Evolutionary conservation across 1,140 invertebrate species (phyloP).

Genomic region (Drosophila aff.): DNA sequence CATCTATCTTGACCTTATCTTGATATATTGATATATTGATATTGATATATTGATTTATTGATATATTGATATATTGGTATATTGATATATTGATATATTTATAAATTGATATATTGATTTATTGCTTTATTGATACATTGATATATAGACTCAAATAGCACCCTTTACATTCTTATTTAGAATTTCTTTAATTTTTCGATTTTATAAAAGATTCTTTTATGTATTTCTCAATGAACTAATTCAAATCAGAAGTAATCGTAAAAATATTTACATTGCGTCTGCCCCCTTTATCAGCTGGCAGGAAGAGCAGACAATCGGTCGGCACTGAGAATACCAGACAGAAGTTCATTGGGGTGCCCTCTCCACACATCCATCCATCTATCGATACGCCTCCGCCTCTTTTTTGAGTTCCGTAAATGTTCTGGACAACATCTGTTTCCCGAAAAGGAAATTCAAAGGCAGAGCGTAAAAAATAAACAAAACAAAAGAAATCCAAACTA

Average conservation of each 20-base stretch:
- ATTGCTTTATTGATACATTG: too few species aligned
- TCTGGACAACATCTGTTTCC: conserved; percentile 77
- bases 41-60: too few species aligned
- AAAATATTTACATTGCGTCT: not conserved
- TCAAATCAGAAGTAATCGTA: not conserved
- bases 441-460: conserved; percentile 72
- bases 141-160: too few species aligned
- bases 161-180: too few species aligned
- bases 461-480: conserved; percentile 54
- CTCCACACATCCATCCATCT: conserved; percentile 2
- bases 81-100: too few species aligned
- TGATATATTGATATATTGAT: too few species aligned
- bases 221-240: not conserved
- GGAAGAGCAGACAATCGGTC: conserved; percentile 5
- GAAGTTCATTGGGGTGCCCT: conserved; percentile 38
- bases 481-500: conserved; percentile 68
- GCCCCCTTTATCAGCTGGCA: conserved; percentile 17
- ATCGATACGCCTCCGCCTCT: conserved; percentile 13
- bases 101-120: too few species aligned
- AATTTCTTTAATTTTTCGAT: too few species aligned
- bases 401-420: conserved; percentile 37
- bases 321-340: conserved; percentile 11
- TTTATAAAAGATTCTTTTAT: not conserved
- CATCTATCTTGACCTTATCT: too few species aligned
- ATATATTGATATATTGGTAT: too few species aligned